Base-by-base conservation (phyloP, 2,797 vertebrate genomes). In the Betta splendens region DNA sequence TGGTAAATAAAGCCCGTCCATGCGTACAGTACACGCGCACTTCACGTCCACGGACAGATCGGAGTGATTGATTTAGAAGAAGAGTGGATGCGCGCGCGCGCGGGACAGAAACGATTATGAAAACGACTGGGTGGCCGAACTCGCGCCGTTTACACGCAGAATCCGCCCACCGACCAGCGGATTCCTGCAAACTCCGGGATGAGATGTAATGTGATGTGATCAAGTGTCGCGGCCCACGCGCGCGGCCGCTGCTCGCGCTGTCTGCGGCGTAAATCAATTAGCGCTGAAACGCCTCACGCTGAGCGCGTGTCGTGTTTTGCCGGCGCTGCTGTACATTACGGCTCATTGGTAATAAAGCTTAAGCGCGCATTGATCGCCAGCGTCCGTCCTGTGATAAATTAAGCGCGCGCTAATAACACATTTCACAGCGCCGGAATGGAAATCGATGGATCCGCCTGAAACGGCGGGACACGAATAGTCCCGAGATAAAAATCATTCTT, bases 1-100 rank as follows among this genome's bases (percentile, higher is more conserved):
- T 70, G 15, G 16, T 64, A 72, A 75, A 73, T 79, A 78, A 87
- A 82, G 77, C 59, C 75, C 64, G 64, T 47, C 80, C 70, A 77
- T 75, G 84, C 81, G 76, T 62, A 46, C n/a, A n/a, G n/a, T n/a
- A n/a, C 64, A 60, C 11, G 11, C 51, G 38, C 31, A 48, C 70
- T 61, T 72, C 62, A 64, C 56, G 69, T 70, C 18, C 38, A 1
- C 3, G 28, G 40, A 75, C n/a, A 12, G 36, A 64, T 74, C 49
- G 37, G 29, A 32, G 55, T 44, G 53, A 60, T 58, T 68, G 59
- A 76, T n/a, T n/a, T n/a, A n/a, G n/a, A n/a, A n/a, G n/a, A n/a
- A n/a, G n/a, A n/a, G n/a, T n/a, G n/a, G n/a, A n/a, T n/a, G n/a
- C n/a, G n/a, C n/a, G n/a, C n/a, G n/a, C n/a, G n/a, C n/a, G 48